Base-by-base conservation (phyloP, 2,888 invertebrate species). In the Spialia ferax region DNA sequence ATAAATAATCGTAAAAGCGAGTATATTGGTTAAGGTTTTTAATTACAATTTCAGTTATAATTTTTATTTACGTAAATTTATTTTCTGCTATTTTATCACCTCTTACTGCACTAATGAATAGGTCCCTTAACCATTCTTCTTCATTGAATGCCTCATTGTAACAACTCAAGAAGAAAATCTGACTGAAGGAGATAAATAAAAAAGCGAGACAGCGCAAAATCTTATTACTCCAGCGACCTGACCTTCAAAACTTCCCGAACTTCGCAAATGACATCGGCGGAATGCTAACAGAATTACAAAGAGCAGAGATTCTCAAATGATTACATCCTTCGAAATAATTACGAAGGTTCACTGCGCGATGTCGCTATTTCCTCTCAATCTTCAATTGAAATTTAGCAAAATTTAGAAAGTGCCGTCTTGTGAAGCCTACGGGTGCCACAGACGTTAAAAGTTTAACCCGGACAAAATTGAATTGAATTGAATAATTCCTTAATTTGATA, bases 261-360 rank as follows among this genome's bases (percentile, higher is more conserved):
- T 66, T 61, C 45, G 54, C 60, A 61, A 66, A 66, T 32, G 54
- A 66, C 60, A 61, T 66, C 60, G 52, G 29, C 60, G 54, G 45
- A 61, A 45, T 61, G 60, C 54, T 66, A 55, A 66, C 66, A 61
- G 60, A 61, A 61, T 66, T 66, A 66, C 66, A 26, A 29, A 60
- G 65, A 23, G 52, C 38, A 60, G 59, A 59, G 54, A 66, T 66
- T 66, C 60, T 66, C 66, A 66, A 60, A 66, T 60, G 54, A 54
- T 66, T 66, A 54, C 54, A 59, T 52, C 50, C 54, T 60, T 32
- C 60, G 60, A 45, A 66, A 60, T 66, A 66, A 60, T 65, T 52
- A 59, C 42, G 52, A 42, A 52, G 38, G 59, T 18, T 64, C 32
- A 48, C 63, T 48, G 48, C 38, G 50, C 59, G 38, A 42, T 57